Evolutionary conservation across 1,140 invertebrate genomes (phyloP), one percentile per base, ranked within the genome.

Genomic region (Panulirus ornatus): DNA sequence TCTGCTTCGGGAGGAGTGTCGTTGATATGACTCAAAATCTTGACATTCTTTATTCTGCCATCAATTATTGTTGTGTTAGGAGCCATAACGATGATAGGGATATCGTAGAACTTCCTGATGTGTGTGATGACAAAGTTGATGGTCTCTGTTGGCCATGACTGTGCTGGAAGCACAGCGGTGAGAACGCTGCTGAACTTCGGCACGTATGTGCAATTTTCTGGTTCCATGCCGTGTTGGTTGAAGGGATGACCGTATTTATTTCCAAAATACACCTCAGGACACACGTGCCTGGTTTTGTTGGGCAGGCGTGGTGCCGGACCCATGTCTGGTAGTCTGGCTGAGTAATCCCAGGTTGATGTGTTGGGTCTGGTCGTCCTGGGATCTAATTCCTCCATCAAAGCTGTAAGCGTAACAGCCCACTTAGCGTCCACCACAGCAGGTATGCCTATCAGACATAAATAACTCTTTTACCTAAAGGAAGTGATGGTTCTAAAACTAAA

Each of bases 181-280:
- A 83, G 19, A 27, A 58, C 58, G 0, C n/a, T 27, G 58, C 34
- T 27, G 36, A 83, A 83, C 9, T 30, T 27, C 9, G 81, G 58
- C 11, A 83, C 81, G 1, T 40, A 51, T 2, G 51, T 40, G 58
- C 81, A 83, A 14, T 58, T 66, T 6, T 58, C 51, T 19, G 81
- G 51, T 38, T 83, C 81, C 81, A 83, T 83, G 8, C 81, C 81
- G 38, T 42, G 81, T 36, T 83, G 81, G 38, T 83, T 27, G 38
- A 83, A 83, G 3, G 75, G 75, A 30, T 58, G 27, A 66, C 66
- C 81, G 36, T 63, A 83, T 14, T 22, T 9, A 1, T 22, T 16
- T 9, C 81, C 81, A n/a, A 66, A 63, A 36, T 63, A 83, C 14
- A 66, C 81, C 58, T 83, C 81, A 40, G 81, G 81, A 40, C 81